These are phyloP conservation scores for Autographa pulchrina DNA, from an alignment of 2,888 invertebrate genomes.

Conservation along the genomic window DNA sequence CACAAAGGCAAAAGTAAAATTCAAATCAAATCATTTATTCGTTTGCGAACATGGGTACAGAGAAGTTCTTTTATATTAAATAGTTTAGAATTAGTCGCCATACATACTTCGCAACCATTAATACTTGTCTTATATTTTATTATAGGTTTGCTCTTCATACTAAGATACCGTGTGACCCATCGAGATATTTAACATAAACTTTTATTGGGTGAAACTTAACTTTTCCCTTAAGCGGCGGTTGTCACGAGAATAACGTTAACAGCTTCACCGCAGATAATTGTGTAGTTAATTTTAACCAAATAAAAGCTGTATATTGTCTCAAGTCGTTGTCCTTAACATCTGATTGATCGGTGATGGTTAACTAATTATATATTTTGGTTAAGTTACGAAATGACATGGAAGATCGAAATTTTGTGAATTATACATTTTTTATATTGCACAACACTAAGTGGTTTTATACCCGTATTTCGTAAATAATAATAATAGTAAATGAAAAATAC, in stretches of 20 bases:
- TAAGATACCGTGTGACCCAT: slow-evolving; percentile 19
- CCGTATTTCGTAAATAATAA: too few relatives aligned
- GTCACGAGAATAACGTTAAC: slow-evolving; percentile 52
- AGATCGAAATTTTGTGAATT: background rate
- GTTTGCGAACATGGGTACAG: too few relatives aligned
- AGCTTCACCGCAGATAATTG: slow-evolving; percentile 53
- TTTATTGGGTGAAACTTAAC: slow-evolving; percentile 58
- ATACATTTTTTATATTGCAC: background rate
- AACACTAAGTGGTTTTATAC: background rate
- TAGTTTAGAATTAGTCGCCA: too few relatives aligned
- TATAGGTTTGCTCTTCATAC: background rate
- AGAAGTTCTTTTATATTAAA: too few relatives aligned
- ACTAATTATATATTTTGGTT: slow-evolving; percentile 11
- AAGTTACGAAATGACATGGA: background rate
- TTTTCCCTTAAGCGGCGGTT: slow-evolving; percentile 56
- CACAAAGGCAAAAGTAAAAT: too few relatives aligned
- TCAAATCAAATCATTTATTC: too few relatives aligned
- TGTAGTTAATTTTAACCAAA: slow-evolving; percentile 50
- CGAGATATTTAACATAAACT: slow-evolving; percentile 42
- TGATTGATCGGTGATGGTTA: slow-evolving; percentile 41
- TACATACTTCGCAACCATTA: too few relatives aligned
- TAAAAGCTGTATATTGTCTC: slow-evolving; percentile 42
- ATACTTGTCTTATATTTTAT: too few relatives aligned
- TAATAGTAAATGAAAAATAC: too few relatives aligned
- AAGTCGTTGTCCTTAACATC: slow-evolving; percentile 22